These are phyloP conservation scores for Sycophila sp. DNA, from an alignment of 1,140 invertebrate species.

Conservation along the genomic window DNA sequence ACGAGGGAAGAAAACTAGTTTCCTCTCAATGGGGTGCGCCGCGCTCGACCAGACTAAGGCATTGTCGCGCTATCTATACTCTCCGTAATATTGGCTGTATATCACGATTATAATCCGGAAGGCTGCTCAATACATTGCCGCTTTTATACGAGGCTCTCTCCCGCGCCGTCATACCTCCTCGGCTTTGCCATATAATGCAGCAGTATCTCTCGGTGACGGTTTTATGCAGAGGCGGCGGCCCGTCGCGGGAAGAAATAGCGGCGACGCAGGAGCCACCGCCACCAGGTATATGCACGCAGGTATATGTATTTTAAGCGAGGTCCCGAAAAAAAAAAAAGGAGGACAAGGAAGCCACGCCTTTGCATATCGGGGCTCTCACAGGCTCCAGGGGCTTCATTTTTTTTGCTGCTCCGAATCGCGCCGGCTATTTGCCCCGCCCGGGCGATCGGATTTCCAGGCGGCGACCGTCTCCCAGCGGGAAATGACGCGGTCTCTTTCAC, in stretches of 20 bases:
- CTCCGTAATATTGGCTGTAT: conserved; percentile 57
- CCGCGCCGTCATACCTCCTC: background rate
- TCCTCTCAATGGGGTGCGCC: conserved; percentile 26
- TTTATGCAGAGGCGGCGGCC: conserved; percentile 45
- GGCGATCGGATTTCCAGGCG: background rate
- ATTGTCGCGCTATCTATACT: conserved; percentile 48
- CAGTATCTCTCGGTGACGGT: conserved; percentile 39
- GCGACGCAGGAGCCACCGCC: no score
- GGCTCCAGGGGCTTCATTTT: conserved; percentile 25
- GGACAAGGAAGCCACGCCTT: conserved; percentile 33
- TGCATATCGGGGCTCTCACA: conserved; percentile 25
- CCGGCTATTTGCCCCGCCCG: conserved; percentile 39
- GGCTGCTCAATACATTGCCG: conserved; percentile 53
- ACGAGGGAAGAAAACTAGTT: background rate
- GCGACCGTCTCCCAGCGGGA: background rate
- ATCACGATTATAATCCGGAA: conserved; percentile 58
- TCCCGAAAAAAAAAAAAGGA: conserved; percentile 39
- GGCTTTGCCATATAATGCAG: conserved; percentile 44
- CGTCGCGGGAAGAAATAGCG: no score
- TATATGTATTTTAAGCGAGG: no score
- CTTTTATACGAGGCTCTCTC: conserved; percentile 50
- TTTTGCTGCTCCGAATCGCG: conserved; percentile 35
- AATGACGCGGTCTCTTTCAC: background rate
- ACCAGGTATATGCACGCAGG: no score
- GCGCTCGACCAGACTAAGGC: conserved; percentile 27